Percentiles rank a stretch among this genome's conserved stretches.
phyloP scores from a whole-genome alignment of 2,888 invertebrate species.

The Isoperla grammatica region DNA sequence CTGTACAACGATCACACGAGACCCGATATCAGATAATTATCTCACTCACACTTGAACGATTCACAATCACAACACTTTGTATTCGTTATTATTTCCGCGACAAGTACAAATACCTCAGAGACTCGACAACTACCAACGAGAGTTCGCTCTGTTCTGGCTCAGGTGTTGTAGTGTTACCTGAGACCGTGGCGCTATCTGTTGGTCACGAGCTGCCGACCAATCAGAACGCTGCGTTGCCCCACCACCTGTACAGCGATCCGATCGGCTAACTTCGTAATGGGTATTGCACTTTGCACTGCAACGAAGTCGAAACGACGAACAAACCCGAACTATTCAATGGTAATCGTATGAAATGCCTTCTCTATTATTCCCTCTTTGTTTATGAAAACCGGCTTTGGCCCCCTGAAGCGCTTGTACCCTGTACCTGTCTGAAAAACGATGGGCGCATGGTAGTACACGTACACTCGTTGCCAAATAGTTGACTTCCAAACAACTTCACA shows the following conservation, averaged over 20 bases:
- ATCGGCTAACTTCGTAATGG: constrained; percentile 3
- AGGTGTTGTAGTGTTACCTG: constrained; percentile 7
- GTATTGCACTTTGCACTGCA: background rate
- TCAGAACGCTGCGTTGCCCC: background rate
- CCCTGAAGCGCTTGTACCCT: constrained; percentile 20
- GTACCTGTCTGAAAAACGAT: no score
- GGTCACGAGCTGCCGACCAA: constrained; percentile 2
- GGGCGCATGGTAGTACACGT: no score
- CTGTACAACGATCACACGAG: no score
- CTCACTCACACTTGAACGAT: no score
- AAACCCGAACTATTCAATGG: constrained; percentile 1
- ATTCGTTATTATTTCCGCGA: no score
- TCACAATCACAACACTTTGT: no score
- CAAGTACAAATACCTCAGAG: no score
- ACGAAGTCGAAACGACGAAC: background rate
- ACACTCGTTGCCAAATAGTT: no score
- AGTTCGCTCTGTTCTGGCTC: background rate
- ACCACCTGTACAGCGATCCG: background rate
- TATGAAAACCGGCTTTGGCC: constrained; percentile 22
- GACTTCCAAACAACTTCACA: no score
- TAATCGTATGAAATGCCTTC: constrained; percentile 5
- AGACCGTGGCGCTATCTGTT: constrained; percentile 1
- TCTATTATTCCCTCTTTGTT: constrained; percentile 18
- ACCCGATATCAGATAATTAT: no score
- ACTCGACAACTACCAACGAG: no score